These are phyloP conservation scores for Pterobdella sp. DNA, from an alignment of 2,888 invertebrate species.

Conservation along the genomic window DNA sequence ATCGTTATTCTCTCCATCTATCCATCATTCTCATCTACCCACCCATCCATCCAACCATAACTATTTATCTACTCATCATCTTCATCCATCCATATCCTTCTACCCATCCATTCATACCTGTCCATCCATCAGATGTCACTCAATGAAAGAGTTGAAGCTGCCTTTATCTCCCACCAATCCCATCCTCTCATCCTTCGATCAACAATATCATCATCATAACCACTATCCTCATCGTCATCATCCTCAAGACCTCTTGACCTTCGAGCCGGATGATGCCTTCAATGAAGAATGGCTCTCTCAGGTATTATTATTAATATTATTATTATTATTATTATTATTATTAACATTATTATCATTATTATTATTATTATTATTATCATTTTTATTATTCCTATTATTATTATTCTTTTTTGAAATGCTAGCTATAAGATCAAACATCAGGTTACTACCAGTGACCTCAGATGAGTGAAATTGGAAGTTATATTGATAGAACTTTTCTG, in stretches of 20 bases:
- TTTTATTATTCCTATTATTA: neutral
- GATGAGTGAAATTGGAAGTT: neutral
- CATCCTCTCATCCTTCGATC: constrained; percentile 2
- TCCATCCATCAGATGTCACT: neutral
- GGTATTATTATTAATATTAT: constrained; percentile 39
- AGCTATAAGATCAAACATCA: too few relatives aligned
- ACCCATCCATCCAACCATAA: too few relatives aligned
- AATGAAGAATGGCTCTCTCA: constrained; percentile 84
- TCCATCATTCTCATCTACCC: too few relatives aligned
- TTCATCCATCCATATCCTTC: too few relatives aligned
- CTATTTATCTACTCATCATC: too few relatives aligned
- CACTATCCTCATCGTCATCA: neutral
- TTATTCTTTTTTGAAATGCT: neutral
- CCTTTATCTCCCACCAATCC: neutral
- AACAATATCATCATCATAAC: neutral
- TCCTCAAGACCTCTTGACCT: constrained; percentile 5
- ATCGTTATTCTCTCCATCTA: too few relatives aligned
- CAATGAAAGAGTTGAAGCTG: neutral
- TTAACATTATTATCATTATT: neutral
- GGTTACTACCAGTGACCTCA: too few relatives aligned
- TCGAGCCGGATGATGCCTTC: constrained; percentile 52
- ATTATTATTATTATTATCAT: neutral
- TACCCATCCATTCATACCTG: too few relatives aligned
- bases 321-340: neutral
- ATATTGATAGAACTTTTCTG: too few relatives aligned